Percentiles rank a stretch among this genome's conserved stretches.
These are phyloP conservation scores for Guaruba guarouba DNA, from an alignment of 2,113 vertebrate genomes.

Conservation along the genomic window DNA sequence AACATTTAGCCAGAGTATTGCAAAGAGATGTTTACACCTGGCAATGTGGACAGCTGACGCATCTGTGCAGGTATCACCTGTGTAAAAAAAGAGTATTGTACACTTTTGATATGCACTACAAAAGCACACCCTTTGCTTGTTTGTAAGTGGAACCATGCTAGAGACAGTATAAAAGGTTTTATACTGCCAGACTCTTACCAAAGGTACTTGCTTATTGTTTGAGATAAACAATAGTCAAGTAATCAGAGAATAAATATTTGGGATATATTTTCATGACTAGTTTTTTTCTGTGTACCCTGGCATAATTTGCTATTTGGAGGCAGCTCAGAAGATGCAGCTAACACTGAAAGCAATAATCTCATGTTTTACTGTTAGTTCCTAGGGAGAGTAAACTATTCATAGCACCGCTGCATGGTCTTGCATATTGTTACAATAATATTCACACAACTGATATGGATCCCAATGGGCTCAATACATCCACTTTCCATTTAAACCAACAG, in stretches of 20 bases:
- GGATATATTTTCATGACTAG: not conserved
- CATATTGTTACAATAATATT: not conserved
- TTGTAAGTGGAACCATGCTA: not conserved
- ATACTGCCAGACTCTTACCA: not conserved
- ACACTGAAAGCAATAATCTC: not conserved
- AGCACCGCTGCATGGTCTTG: not conserved
- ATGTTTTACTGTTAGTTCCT: not conserved
- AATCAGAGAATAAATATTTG: not conserved
- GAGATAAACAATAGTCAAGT: not conserved
- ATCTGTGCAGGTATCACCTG: not conserved
- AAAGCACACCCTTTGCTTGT: not conserved
- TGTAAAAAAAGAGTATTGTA: not conserved
- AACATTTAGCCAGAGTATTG: not conserved
- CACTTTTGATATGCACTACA: not conserved
- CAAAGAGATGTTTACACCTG: not conserved
- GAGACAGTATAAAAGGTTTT: not conserved
- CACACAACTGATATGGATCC: not conserved
- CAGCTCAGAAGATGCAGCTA: not conserved
- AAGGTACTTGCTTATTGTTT: not conserved
- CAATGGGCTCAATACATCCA: not conserved
- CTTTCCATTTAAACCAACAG: not conserved
- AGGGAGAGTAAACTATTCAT: not conserved
- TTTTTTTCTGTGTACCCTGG: not conserved
- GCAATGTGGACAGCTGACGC: accelerated
- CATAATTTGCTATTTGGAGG: not conserved